A percentile compares a stretch with the other conserved stretches of the same genome.
Conservation (phyloP, 2,797 vertebrate genomes). For the Platyrinchus mystaceus region DNA sequence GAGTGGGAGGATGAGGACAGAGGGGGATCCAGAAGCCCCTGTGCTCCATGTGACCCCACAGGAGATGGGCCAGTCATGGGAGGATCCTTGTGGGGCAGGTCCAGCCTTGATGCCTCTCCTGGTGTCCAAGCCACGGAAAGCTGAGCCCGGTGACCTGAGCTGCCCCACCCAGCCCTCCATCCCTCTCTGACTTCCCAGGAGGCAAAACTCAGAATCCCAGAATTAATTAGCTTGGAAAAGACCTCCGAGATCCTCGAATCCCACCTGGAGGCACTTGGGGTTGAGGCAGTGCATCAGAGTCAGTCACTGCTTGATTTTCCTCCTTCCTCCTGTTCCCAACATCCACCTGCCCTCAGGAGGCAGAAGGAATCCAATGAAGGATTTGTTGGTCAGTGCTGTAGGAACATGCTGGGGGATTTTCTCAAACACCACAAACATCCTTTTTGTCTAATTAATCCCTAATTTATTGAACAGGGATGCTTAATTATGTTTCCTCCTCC, state of each 20-base stretch:
- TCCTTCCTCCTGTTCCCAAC: background rate
- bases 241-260: background rate
- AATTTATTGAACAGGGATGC: background rate
- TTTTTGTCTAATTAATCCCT: background rate
- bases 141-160: background rate
- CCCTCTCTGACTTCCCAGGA: background rate
- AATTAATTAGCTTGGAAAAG: background rate
- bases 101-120: background rate
- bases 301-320: background rate
- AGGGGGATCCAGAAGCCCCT: background rate
- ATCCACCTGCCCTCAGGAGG: background rate
- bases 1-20: background rate
- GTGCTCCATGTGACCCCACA: background rate
- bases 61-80: background rate
- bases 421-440: background rate
- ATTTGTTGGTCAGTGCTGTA: background rate
- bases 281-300: background rate
- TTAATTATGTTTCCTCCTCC: background rate
- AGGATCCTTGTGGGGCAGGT: background rate
- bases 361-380: background rate
- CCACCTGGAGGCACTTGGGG: background rate
- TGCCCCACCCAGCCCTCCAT: background rate
- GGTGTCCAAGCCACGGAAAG: background rate
- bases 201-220: background rate
- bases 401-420: background rate